Evolutionary conservation across 2,888 invertebrate species (phyloP), one percentile per base, ranked within the genome.

Genomic region (Himalopsyche japonica): DNA sequence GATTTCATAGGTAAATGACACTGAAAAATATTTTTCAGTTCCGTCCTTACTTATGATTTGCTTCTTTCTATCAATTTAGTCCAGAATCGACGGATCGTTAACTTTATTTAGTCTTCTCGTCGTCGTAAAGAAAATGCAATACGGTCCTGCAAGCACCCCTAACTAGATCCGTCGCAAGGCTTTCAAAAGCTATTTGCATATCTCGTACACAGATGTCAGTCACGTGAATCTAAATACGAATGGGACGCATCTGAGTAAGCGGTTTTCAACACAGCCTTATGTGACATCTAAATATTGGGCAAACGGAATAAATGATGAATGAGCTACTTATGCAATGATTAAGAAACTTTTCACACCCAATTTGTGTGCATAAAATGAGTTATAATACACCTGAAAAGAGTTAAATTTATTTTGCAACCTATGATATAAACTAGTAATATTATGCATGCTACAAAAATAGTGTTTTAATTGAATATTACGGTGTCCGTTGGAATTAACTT

Each of bases 181-280:
- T 81, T 81, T 70, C 76, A n/a, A 18, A n/a, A 77, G 82, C 57
- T 57, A 82, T 82, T 82, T 82, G 82, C 82, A 82, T 82, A 82
- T 82, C 77, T 76, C 76, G 77, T 24, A 20, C 34, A 27, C 10
- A 34, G 57, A 77, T 48, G 76, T 81, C 48, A 20, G 48, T 76
- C 76, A 76, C 76, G 30, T 15, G 18, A 77, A 77, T 34, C 37
- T 24, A 81, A 76, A 49, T 76, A 34, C 48, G 37, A 82, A 82
- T 49, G 32, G 57, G 57, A 57, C 57, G 57, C 57, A 24, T 57
- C 57, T 57, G 24, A 57, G 57, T 24, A 57, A 57, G 57, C 57
- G 57, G 57, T 57, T 20, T 57, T 20, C 57, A 57, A 57, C 57
- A 57, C 57, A 24, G 57, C 57, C 57, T 57, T 24, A n/a, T 57